Percentiles rank a stretch among this genome's conserved stretches.
phyloP scores from a whole-genome alignment of 2,113 vertebrate species.

The Lontra canadensis region DNA sequence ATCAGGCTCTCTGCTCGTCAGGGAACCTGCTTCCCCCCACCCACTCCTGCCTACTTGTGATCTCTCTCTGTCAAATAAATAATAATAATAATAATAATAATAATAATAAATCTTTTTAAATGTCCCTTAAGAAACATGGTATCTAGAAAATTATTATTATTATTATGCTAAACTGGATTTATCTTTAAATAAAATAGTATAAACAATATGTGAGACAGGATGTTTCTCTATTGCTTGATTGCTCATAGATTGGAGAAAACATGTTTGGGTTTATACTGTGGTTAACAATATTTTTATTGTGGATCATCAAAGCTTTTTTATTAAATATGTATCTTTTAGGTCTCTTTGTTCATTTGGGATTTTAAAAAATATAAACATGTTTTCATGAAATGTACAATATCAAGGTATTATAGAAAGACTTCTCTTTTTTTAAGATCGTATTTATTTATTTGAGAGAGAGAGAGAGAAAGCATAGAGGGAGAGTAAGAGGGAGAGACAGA shows the following conservation, averaged over 20 bases:
- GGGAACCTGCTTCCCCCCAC: too few species aligned
- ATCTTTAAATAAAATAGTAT: slow-evolving; percentile 27
- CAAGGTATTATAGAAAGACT: background rate
- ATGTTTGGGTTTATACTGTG: background rate
- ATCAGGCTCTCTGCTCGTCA: too few species aligned
- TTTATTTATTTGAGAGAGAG: too few species aligned
- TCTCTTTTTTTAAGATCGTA: too few species aligned
- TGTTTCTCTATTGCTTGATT: background rate
- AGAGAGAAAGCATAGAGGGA: too few species aligned
- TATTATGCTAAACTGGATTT: background rate
- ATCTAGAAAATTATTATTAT: slow-evolving; percentile 23
- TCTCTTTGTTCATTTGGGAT: background rate
- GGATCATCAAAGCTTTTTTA: background rate
- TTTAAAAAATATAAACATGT: background rate
- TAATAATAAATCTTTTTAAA: too few species aligned
- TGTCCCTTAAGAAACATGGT: background rate
- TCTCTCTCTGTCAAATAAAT: too few species aligned
- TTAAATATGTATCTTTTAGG: background rate
- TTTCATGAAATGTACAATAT: background rate
- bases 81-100: too few species aligned
- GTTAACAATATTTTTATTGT: slow-evolving; percentile 21
- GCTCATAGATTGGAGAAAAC: background rate
- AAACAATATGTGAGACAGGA: background rate
- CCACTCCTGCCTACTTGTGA: too few species aligned
- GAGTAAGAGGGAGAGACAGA: too few species aligned